Evolutionary conservation across 2,888 invertebrate genomes (phyloP).

Genomic region (Dione juno): DNA sequence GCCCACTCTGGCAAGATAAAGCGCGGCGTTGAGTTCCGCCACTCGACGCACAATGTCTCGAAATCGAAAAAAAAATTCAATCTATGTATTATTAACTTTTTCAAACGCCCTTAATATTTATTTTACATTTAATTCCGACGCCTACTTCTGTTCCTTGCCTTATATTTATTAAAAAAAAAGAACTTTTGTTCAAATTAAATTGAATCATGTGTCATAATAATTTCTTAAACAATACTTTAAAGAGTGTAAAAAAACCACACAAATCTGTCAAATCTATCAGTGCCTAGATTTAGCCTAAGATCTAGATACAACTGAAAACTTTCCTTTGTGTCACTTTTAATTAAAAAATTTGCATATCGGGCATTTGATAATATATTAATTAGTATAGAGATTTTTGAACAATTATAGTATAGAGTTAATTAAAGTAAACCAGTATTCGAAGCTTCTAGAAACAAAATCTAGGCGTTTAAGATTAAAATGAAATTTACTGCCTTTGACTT

Average conservation of each 20-base stretch:
- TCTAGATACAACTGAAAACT: constrained; percentile 12
- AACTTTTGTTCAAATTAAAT: no score
- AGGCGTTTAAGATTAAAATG: neutral
- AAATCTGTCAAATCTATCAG: neutral
- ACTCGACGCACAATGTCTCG: no score
- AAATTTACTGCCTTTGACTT: neutral
- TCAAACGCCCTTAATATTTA: no score
- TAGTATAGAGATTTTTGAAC: neutral
- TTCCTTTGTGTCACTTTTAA: neutral
- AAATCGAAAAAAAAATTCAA: no score
- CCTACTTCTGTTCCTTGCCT: no score
- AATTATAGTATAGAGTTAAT: no score
- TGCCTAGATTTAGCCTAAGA: neutral
- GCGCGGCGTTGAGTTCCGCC: no score
- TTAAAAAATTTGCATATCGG: no score
- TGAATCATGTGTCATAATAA: neutral
- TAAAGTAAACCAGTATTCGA: neutral
- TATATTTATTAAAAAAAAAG: no score
- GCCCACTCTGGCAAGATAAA: no score
- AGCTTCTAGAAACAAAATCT: neutral
- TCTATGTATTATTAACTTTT: no score
- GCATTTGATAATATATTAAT: neutral
- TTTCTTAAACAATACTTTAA: neutral
- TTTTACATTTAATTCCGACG: no score
- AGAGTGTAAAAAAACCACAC: neutral